Evolutionary conservation across 2,797 vertebrate species (phyloP).

Genomic region (Eulemur coronatus): DNA sequence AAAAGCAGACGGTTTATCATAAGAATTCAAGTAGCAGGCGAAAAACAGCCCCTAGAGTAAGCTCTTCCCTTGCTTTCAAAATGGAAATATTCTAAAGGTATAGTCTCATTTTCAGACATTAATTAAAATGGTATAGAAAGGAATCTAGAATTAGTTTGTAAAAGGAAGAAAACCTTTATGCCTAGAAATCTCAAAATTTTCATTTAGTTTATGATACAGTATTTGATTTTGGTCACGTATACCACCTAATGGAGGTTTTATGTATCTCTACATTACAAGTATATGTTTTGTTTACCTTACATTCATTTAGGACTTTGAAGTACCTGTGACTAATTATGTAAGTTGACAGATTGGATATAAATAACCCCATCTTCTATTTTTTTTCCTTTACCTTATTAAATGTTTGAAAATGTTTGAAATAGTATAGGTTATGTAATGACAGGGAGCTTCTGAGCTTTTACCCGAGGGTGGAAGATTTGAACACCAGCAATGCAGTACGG

Average conservation of each 20-base stretch:
- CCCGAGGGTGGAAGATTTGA: slow-evolving; percentile 23
- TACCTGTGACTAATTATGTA: slow-evolving; percentile 65
- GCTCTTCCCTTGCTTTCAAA: background rate
- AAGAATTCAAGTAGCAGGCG: slow-evolving; percentile 30
- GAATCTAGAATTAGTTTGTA: background rate
- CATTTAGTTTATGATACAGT: background rate
- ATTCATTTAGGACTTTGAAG: slow-evolving; percentile 72
- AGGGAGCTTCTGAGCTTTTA: slow-evolving; percentile 58
- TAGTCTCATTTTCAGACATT: background rate
- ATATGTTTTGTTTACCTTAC: slow-evolving; percentile 50
- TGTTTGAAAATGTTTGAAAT: slow-evolving; percentile 68
- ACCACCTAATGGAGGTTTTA: slow-evolving; percentile 25
- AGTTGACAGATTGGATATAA: slow-evolving; percentile 66
- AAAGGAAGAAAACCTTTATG: background rate
- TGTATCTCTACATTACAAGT: slow-evolving; percentile 48
- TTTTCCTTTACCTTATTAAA: background rate
- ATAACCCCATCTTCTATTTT: background rate
- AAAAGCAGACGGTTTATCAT: background rate
- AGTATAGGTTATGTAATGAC: slow-evolving; percentile 67
- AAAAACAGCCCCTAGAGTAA: background rate
- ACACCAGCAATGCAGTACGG: slow-evolving; percentile 24
- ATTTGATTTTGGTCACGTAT: slow-evolving; percentile 32
- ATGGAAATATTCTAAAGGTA: background rate
- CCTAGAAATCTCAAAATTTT: background rate
- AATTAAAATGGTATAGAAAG: background rate